Evolutionary conservation across 2,797 vertebrate genomes (phyloP).

Genomic region (Lophius americanus): DNA sequence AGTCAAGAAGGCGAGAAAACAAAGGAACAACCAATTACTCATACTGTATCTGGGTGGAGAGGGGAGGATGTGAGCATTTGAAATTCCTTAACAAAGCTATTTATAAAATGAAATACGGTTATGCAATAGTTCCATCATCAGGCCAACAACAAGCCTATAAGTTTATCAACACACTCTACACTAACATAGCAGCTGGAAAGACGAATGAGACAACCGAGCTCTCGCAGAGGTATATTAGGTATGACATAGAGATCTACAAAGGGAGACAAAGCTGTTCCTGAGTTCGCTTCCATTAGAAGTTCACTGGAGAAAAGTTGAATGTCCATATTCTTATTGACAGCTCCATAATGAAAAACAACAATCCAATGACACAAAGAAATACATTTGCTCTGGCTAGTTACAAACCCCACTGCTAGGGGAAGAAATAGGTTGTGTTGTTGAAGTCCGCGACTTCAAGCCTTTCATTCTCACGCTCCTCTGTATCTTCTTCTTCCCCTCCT

Average conservation of each 20-base stretch:
- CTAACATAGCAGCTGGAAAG: conserved; percentile 15
- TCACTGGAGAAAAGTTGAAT: neutral
- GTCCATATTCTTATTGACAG: neutral
- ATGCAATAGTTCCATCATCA: neutral
- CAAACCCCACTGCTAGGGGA: conserved; percentile 29
- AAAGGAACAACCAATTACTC: neutral
- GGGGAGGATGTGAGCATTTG: conserved; percentile 1
- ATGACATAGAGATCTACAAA: neutral
- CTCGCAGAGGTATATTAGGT: conserved; percentile 39
- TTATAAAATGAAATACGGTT: conserved; percentile 25
- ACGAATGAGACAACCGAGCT: neutral
- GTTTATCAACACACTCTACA: conserved; percentile 13
- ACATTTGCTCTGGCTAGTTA: neutral
- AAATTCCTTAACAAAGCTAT: conserved; percentile 12
- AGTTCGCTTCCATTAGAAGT: conserved; percentile 4
- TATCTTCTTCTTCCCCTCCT: conserved; percentile 31
- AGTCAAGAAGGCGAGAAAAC: neutral
- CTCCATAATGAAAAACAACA: conserved; percentile 7
- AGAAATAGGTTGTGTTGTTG: conserved; percentile 80
- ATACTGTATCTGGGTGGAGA: neutral
- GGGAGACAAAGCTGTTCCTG: conserved; percentile 4
- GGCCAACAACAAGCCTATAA: neutral
- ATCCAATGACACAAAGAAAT: neutral
- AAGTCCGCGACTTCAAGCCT: conserved; percentile 62
- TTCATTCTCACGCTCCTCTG: conserved; percentile 27